A percentile compares a stretch with the other conserved stretches of the same genome.
Conservation (phyloP, 2,113 vertebrate genomes). For the Macquaria ambigua region DNA sequence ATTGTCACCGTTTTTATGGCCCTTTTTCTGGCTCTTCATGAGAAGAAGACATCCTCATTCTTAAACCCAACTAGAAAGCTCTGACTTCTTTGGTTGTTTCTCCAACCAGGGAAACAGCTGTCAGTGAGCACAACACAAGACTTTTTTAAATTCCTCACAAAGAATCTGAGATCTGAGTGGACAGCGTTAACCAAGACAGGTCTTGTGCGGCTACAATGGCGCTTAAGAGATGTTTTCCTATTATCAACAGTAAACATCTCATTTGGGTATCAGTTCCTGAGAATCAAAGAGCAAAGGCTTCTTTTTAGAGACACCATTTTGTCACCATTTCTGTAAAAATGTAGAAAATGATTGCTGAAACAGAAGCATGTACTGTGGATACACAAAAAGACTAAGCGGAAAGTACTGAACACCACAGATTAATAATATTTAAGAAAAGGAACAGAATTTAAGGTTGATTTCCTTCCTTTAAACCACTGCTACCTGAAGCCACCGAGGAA, state of each 20-base stretch:
- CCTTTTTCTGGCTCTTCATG: not conserved
- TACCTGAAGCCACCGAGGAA: conserved; percentile 6
- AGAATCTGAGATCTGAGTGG: not conserved
- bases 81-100: not conserved
- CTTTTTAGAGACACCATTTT: not conserved
- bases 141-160: not conserved
- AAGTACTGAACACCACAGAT: not conserved
- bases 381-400: not conserved
- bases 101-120: not conserved
- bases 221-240: not conserved
- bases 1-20: not conserved
- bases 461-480: not conserved
- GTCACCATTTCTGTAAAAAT: not conserved
- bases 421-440: not conserved
- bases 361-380: not conserved
- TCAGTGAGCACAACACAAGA: not conserved
- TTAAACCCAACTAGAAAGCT: not conserved
- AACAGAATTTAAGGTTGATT: not conserved
- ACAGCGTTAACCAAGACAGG: not conserved
- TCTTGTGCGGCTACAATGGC: not conserved
- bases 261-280: not conserved
- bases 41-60: not conserved
- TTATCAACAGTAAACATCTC: no score
- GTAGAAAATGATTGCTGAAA: not conserved
- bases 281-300: not conserved